Base-by-base conservation (phyloP, 2,113 vertebrate genomes). In the Ardeotis arabs region DNA sequence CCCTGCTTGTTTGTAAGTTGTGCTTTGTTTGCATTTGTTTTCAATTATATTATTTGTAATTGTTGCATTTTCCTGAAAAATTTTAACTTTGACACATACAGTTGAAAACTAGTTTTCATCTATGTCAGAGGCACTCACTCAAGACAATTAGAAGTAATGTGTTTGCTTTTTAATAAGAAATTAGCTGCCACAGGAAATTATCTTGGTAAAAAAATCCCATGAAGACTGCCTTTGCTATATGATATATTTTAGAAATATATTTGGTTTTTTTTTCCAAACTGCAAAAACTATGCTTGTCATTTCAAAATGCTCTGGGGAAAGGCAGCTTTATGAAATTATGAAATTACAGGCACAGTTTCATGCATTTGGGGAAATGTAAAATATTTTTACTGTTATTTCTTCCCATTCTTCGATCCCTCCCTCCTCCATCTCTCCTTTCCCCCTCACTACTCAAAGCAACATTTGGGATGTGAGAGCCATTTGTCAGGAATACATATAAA, bases 341-440 rank as follows among this genome's bases (percentile, higher is more conserved):
- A 82, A 89, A 82, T n/a, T 25, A 81, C 81, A 91, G 37, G 37
- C 60, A 70, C 5, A 29, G 14, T 67, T 87, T 87, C 52, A 47
- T 84, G 60, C 44, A 31, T 81, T 75, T 87, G 9, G 13, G 39
- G 29, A 47, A 93, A 96, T 37, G 49, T 75, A 59, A 94, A 95
- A 55, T 91, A 93, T 89, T 96, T 87, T 41, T 53, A 16, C 74
- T 69, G 80, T 53, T n/a, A 23, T 81, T 94, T 78, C 49, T 91
- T 91, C 16, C 16, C 47, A 79, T 89, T 79, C 27, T 89, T 62
- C 39, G 23, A 64, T 78, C 49, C 39, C 37, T 62, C 14, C 24
- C 70, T 87, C 29, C 20, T 78, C 35, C 9, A 3, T 75, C 20
- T 87, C 20, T 89, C 17, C 64, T 84, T 89, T 59, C 22, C 33